phyloP scores from a whole-genome alignment of 2,797 vertebrate genomes.

The Sternarchorhynchus goeldii region DNA sequence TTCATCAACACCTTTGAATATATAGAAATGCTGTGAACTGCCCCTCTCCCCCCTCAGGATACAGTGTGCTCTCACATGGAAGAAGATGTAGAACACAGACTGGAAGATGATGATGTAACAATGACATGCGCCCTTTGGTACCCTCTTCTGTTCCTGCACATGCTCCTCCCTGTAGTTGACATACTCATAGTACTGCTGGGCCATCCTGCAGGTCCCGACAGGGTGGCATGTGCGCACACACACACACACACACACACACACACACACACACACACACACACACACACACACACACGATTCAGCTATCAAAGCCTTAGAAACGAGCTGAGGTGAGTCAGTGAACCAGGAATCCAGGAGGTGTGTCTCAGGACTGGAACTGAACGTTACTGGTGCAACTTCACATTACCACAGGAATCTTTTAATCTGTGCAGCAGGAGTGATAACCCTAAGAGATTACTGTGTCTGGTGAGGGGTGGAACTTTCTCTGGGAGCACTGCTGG shows the following conservation, averaged over 20 bases:
- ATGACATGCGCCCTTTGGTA: slow-evolving; percentile 81
- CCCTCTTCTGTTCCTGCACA: slow-evolving; percentile 81
- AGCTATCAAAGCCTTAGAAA: too few relatives aligned
- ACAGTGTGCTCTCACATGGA: slow-evolving; percentile 81
- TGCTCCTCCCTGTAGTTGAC: slow-evolving; percentile 87
- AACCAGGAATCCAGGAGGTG: background rate
- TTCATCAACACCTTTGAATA: background rate
- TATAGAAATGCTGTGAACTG: background rate
- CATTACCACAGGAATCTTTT: background rate
- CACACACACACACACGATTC: too few relatives aligned
- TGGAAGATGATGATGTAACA: slow-evolving; percentile 88
- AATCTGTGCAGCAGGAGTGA: too few relatives aligned
- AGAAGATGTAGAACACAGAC: slow-evolving; percentile 84
- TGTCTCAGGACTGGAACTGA: background rate
- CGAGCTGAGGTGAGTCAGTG: background rate
- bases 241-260: slow-evolving; percentile 18
- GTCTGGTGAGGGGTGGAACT: background rate
- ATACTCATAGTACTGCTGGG: slow-evolving; percentile 94
- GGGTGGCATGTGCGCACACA: slow-evolving; percentile 4
- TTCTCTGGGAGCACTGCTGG: background rate
- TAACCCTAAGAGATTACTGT: background rate
- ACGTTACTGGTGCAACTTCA: background rate
- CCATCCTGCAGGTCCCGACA: slow-evolving; percentile 80
- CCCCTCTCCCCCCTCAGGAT: background rate
- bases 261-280: slow-evolving; percentile 6